Base-by-base conservation (phyloP, 1,140 invertebrate genomes). In the Xylocopa sonorina region DNA sequence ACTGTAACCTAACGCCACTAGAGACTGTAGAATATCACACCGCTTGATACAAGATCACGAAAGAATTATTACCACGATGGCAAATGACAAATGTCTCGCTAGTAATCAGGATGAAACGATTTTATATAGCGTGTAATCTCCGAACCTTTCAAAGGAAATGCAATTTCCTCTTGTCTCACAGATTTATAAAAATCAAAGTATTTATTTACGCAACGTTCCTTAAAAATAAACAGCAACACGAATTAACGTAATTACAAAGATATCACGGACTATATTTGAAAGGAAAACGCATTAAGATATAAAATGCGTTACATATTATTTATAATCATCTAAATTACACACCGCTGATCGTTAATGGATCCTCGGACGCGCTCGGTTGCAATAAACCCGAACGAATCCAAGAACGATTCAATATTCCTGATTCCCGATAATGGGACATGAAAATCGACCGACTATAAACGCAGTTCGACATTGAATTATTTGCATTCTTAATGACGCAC, bases 401-500 rank as follows among this genome's bases (percentile, higher is more conserved):
- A 32, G 43, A 46, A 72, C 41, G 41, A 24, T 41, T 32, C 18
- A 43, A 57, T 72, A 50, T 38, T 27, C 14, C n/a, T 14, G 29
- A 51, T 6, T n/a, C 32, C 7, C 50, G 66, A 53, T 68, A 34
- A n/a, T n/a, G 14, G 18, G 18, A 34, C 66, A 55, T 41, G 32
- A 24, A 24, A 53, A 53, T 53, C 16, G 38, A 6, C 16, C 18
- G 12, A 27, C 27, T 10, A 10, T 48, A 38, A 7, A 66, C 50
- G 27, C 50, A 6, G n/a, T 41, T 34, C 16, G 16, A 21, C 10
- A 12, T 6, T 7, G 9, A n/a, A 60, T 62, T 73, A 73, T 62
- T 38, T 71, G 2, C 57, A 46, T 68, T 53, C n/a, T 27, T 51
- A 57, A 73, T 34, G n/a, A 34, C 34, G 16, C 27, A 29, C n/a